These are phyloP conservation scores for Florisuga fusca DNA, from an alignment of 2,797 vertebrate genomes.

Conservation along the genomic window DNA sequence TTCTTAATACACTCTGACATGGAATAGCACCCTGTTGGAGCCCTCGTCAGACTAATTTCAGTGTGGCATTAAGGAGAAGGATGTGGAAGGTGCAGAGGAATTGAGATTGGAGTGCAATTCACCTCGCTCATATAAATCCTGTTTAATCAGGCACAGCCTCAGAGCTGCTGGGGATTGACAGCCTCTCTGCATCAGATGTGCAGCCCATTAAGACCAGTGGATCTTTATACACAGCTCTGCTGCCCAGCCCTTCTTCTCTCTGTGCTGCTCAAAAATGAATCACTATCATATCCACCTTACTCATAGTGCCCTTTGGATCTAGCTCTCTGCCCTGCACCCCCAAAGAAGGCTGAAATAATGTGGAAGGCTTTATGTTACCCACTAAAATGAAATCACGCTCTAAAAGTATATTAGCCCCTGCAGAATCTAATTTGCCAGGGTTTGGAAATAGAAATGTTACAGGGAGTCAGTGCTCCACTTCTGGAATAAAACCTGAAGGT, in stretches of 20 bases:
- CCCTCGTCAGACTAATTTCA: conserved; percentile 51
- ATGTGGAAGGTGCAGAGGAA: conserved; percentile 36
- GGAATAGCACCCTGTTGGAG: conserved; percentile 51
- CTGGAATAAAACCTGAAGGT: conserved; percentile 4
- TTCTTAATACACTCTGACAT: conserved; percentile 59
- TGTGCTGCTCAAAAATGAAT: background rate
- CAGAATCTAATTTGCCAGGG: background rate
- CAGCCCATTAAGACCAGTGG: background rate
- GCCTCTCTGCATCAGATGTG: background rate
- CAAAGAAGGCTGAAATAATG: background rate
- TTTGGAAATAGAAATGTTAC: background rate
- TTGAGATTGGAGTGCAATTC: conserved; percentile 28
- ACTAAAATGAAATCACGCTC: background rate
- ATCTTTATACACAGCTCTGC: background rate
- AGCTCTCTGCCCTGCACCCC: background rate
- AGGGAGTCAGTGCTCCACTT: background rate
- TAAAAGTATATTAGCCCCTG: background rate
- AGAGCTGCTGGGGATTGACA: conserved; percentile 26
- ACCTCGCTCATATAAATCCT: conserved; percentile 46
- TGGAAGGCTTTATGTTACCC: background rate
- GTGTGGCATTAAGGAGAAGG: conserved; percentile 37
- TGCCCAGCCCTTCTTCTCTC: background rate
- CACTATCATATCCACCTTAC: background rate
- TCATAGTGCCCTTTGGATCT: background rate
- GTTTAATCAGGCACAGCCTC: conserved; percentile 37